These are phyloP conservation scores for Augochlora pura DNA, from an alignment of 1,140 invertebrate genomes.

Conservation along the genomic window DNA sequence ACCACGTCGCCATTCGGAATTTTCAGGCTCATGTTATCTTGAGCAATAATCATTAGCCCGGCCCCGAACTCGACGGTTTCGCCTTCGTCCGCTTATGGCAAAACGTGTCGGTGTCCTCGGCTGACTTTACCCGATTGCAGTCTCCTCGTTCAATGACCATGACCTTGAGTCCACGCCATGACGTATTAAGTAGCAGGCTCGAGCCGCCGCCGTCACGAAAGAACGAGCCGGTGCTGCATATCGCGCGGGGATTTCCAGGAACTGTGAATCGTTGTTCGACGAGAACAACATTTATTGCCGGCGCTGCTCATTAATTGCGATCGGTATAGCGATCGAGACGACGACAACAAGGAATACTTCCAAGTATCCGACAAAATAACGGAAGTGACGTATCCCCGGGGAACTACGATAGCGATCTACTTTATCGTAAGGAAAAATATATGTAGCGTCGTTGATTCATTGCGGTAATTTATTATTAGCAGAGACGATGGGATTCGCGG, in stretches of 20 bases:
- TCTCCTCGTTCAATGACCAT: conserved; percentile 2
- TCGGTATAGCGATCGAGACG: neutral
- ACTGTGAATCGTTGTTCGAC: neutral
- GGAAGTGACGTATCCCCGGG: no score
- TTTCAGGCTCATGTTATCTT: no score
- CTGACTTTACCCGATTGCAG: conserved; percentile 2
- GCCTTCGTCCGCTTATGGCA: neutral
- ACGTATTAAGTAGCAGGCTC: neutral
- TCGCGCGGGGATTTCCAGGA: conserved; percentile 37
- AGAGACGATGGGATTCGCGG: no score
- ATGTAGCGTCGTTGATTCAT: no score
- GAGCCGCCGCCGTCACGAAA: conserved; percentile 6
- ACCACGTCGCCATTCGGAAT: no score
- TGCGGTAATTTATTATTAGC: no score
- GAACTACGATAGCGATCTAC: neutral
- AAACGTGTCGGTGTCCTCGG: neutral
- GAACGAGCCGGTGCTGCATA: no score
- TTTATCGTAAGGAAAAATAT: no score
- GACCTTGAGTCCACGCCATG: conserved; percentile 27
- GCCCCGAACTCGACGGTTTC: no score
- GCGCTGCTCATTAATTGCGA: neutral
- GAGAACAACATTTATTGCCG: conserved; percentile 6
- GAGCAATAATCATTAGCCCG: no score
- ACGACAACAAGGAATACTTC: neutral
- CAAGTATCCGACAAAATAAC: neutral